Conservation (phyloP, 2,888 invertebrate genomes). For the Microctonus aethiopoides region DNA sequence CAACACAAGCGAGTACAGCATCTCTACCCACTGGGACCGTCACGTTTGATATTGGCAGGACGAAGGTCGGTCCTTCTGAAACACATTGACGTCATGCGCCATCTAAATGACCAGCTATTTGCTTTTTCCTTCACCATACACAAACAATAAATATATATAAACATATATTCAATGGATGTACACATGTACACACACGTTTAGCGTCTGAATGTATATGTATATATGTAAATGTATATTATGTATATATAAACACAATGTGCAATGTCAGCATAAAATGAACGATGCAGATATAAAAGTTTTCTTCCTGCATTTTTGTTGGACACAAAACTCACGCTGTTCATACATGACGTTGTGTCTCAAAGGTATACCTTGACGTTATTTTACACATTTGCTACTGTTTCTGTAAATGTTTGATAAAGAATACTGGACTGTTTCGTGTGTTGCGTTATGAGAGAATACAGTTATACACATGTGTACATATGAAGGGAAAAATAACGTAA, state of each 20-base stretch:
- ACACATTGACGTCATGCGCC: conserved; percentile 47
- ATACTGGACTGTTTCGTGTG: no score
- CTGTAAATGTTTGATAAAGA: neutral
- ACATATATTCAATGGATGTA: conserved; percentile 18
- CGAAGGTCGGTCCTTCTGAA: conserved; percentile 85
- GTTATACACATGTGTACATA: no score
- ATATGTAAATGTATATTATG: no score
- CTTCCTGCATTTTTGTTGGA: neutral
- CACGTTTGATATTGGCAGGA: conserved; percentile 83
- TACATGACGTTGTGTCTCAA: neutral
- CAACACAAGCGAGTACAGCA: conserved; percentile 83
- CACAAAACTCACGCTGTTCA: neutral
- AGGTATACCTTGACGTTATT: neutral
- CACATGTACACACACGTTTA: no score
- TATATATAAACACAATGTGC: conserved; percentile 30
- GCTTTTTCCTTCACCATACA: neutral
- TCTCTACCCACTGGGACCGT: conserved; percentile 87
- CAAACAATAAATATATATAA: conserved; percentile 13
- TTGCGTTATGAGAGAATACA: no score
- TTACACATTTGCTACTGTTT: neutral
- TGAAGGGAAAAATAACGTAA: no score
- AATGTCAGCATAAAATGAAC: conserved; percentile 34
- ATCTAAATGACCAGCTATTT: conserved; percentile 16
- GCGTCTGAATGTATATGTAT: no score
- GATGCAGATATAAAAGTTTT: conserved; percentile 20